Conservation (phyloP, 1,140 invertebrate species). For the Caenorhabditis tropicalis region DNA sequence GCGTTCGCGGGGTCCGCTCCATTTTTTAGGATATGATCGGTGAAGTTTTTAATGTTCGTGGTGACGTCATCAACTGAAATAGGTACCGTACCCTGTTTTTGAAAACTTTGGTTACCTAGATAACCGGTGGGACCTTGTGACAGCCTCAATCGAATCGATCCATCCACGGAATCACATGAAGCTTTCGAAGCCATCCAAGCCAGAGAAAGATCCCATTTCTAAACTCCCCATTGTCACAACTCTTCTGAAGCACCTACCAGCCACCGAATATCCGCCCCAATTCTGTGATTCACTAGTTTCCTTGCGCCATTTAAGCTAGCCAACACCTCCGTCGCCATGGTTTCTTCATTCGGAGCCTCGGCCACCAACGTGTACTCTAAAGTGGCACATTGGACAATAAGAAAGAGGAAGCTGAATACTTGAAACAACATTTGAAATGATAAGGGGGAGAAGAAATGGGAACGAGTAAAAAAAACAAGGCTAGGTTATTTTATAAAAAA, state of each 20-base stretch:
- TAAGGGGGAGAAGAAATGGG: too few relatives aligned
- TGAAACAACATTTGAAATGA: constrained; percentile 8
- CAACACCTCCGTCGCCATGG: not conserved
- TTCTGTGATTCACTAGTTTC: not conserved
- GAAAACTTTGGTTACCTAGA: too few relatives aligned
- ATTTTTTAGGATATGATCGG: not conserved
- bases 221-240: not conserved
- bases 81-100: too few relatives aligned
- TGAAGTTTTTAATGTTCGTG: not conserved
- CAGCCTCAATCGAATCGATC: not conserved
- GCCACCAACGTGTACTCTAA: not conserved
- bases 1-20: not conserved
- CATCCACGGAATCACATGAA: not conserved
- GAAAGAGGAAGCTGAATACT: not conserved
- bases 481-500: too few relatives aligned
- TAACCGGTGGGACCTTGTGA: too few relatives aligned
- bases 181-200: not conserved
- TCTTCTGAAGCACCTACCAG: not conserved
- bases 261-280: not conserved
- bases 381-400: not conserved
- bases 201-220: not conserved
- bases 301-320: not conserved
- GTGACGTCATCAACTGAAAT: not conserved
- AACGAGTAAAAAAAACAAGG: too few relatives aligned
- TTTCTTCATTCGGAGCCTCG: not conserved